Evolutionary conservation across 53 echinoderm and acorn worm genomes (phyloP).

Genomic region (Temnopleurus reevesii): DNA sequence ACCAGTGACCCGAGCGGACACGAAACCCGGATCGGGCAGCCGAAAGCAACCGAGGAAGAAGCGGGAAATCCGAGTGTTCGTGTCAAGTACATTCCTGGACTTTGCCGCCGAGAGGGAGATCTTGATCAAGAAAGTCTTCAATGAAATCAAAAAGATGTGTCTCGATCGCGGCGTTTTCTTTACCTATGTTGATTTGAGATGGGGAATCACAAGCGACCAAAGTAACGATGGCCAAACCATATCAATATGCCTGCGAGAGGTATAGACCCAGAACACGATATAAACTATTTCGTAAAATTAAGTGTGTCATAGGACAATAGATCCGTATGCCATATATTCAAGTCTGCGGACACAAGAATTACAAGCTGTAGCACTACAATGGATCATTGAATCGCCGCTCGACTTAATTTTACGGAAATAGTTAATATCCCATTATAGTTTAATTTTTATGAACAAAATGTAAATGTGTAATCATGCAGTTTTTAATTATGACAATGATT

Average conservation of each 20-base stretch:
- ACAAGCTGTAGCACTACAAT: too few species aligned
- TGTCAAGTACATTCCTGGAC: constrained; percentile 70
- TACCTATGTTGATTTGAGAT: constrained; percentile 68
- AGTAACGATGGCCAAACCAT: constrained; percentile 67
- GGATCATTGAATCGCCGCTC: too few species aligned
- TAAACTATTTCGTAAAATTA: too few species aligned
- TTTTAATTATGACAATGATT: too few species aligned
- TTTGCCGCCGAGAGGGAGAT: constrained; percentile 65
- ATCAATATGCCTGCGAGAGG: constrained; percentile 67
- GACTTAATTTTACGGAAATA: too few species aligned
- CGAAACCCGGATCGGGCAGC: not conserved
- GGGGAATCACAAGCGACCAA: constrained; percentile 74
- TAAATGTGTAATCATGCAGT: too few species aligned
- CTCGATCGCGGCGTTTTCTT: constrained; percentile 67
- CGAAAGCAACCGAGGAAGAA: constrained; percentile 38
- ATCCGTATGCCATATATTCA: too few species aligned
- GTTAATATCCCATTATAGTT: too few species aligned
- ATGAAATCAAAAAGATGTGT: constrained; percentile 63
- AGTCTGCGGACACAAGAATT: too few species aligned
- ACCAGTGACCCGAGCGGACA: not conserved
- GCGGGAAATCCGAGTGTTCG: constrained; percentile 67
- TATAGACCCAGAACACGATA: not conserved
- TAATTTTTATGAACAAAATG: too few species aligned
- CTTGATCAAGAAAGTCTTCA: constrained; percentile 69
- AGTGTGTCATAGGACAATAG: too few species aligned